Conservation (phyloP, 2,113 vertebrate species). For the Microcebus murinus region DNA sequence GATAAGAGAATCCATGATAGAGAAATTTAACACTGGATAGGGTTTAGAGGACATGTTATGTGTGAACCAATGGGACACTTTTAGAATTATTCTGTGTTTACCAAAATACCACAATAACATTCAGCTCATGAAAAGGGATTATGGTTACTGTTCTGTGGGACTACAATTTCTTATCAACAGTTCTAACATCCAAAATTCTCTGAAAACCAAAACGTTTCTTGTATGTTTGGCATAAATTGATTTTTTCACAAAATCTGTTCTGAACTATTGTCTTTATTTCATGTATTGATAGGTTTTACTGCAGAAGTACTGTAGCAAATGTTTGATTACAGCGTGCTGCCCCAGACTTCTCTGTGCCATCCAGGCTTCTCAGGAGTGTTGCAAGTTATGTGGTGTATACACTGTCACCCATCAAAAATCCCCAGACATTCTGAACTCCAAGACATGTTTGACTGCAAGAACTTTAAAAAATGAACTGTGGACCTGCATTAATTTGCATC, state of each 20-base stretch:
- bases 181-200: not conserved
- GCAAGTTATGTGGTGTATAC: not conserved
- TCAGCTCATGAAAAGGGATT: not conserved
- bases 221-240: not conserved
- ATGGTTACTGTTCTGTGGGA: not conserved
- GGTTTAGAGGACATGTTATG: not conserved
- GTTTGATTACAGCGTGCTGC: not conserved
- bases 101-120: not conserved
- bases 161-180: not conserved
- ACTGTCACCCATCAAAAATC: not conserved
- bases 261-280: conserved; percentile 29
- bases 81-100: conserved; percentile 22
- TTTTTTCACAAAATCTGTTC: not conserved
- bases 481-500: conserved; percentile 8
- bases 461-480: not conserved
- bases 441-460: not conserved
- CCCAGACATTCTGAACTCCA: not conserved
- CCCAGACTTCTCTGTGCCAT: not conserved
- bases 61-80: not conserved
- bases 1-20: conserved; percentile 17
- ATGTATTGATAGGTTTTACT: conserved; percentile 16
- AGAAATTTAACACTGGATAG: not conserved
- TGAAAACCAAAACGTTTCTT: not conserved
- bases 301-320: not conserved
- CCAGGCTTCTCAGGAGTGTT: not conserved